phyloP scores from a whole-genome alignment of 2,888 invertebrate species.

The Hoplodrina ambigua region DNA sequence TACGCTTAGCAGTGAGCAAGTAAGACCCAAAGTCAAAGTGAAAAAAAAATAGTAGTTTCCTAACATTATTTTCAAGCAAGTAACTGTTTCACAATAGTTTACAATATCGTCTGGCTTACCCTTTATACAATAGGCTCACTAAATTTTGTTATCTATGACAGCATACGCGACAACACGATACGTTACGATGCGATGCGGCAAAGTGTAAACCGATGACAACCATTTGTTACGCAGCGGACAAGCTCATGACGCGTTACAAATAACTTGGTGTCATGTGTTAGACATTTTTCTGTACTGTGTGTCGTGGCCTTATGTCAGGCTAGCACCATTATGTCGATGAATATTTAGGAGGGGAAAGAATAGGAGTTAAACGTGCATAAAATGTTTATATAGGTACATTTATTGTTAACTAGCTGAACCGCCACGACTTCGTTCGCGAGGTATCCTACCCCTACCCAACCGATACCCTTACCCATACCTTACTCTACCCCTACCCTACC shows the following conservation, averaged over 20 bases:
- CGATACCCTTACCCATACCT: too few species aligned
- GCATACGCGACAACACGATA: slow-evolving; percentile 51
- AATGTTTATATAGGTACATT: not conserved
- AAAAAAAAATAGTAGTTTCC: not conserved
- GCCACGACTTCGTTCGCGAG: too few species aligned
- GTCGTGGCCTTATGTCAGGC: slow-evolving; percentile 3
- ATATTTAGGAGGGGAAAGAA: slow-evolving; percentile 3
- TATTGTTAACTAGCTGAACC: too few species aligned
- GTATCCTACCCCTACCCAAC: too few species aligned
- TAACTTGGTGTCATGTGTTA: slow-evolving; percentile 51
- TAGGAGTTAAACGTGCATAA: not conserved
- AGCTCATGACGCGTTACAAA: slow-evolving; percentile 58
- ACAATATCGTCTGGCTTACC: slow-evolving; percentile 3
- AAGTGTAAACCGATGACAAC: slow-evolving; percentile 64
- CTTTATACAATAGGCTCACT: slow-evolving; percentile 38
- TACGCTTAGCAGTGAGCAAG: too few species aligned
- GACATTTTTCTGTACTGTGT: slow-evolving; percentile 45
- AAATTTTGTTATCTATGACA: slow-evolving; percentile 62
- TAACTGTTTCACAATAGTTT: slow-evolving; percentile 16
- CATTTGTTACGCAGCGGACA: slow-evolving; percentile 61
- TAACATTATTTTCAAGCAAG: slow-evolving; percentile 21
- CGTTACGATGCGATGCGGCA: slow-evolving; percentile 47
- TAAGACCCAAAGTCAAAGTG: not conserved
- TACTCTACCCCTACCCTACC: too few species aligned
- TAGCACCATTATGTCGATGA: slow-evolving; percentile 12